These are phyloP conservation scores for Threskiornis aethiopicus DNA, from an alignment of 2,797 vertebrate species.

Conservation along the genomic window DNA sequence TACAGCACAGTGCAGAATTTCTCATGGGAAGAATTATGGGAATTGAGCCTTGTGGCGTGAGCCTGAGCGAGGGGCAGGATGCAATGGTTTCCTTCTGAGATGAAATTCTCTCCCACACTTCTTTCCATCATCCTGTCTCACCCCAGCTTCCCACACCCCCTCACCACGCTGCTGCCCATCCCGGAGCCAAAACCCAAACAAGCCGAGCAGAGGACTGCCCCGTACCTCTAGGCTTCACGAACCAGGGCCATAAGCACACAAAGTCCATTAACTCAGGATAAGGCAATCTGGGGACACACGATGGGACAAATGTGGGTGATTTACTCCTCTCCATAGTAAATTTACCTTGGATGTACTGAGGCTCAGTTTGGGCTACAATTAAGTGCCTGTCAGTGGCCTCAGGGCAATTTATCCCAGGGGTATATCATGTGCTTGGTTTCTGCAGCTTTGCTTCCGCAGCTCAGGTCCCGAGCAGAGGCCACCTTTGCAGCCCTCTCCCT, in stretches of 20 bases:
- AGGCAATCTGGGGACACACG: not conserved
- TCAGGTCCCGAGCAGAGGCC: not conserved
- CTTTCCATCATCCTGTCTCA: not conserved
- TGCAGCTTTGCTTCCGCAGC: not conserved
- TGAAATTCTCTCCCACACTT: not conserved
- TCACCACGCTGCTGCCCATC: not conserved
- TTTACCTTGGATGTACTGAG: not conserved
- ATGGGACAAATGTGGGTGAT: not conserved
- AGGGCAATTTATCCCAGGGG: not conserved
- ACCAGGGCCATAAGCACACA: not conserved
- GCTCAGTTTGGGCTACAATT: not conserved
- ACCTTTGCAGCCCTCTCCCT: not conserved
- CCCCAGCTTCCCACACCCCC: not conserved
- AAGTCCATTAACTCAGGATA: not conserved
- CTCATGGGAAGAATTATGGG: not conserved
- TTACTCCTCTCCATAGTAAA: not conserved
- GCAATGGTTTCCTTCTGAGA: not conserved
- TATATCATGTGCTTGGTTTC: rapidly evolving
- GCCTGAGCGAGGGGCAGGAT: not conserved
- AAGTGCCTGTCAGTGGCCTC: not conserved
- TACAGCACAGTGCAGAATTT: not conserved
- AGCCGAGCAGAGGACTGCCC: not conserved
- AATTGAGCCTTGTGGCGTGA: not conserved
- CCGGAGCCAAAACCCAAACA: not conserved
- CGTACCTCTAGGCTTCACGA: rapidly evolving